Evolutionary conservation across 2,888 invertebrate species (phyloP), one percentile per base, ranked within the genome.

Genomic region (Andrena minutula): DNA sequence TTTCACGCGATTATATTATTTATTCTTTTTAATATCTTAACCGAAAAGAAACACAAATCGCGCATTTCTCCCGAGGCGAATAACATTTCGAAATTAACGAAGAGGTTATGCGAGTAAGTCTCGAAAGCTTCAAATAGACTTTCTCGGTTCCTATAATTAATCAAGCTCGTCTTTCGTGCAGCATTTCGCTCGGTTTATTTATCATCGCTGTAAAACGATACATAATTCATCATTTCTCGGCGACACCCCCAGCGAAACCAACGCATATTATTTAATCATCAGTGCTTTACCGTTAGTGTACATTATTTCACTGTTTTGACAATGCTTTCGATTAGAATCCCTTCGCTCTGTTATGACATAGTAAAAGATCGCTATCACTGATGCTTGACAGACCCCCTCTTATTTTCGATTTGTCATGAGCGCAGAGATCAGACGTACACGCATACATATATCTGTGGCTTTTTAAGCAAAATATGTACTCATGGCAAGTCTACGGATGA

Each of bases 281-380:
- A 60, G 28, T 56, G 10, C 56, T 85, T 90, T 91, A 91, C 90
- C 91, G 90, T 91, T 89, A 81, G 90, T 90, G 86, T 89, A 90
- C 89, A 90, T 89, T 76, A 88, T 89, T 86, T 76, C 79, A 68
- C 66, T 78, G 69, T 72, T 75, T 77, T 61, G 10, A 68, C 23
- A 65, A 77, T 75, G 69, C 58, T 68, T 78, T 77, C 23, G 7
- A 63, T 53, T 53, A 47, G 10, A 71, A 71, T 66, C 26, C 30
- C 68, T 71, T 72, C 51, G 60, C 75, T 74, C 26, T 80, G 60
- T 73, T 83, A 69, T 60, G 63, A 75, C 81, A 86, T 82, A 61
- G 41, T 79, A 78, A 71, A 63, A 61, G 66, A 32, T 70, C 56
- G n/a, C 16, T 77, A 83, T 69, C 56, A 83, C 65, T 56, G 30